phyloP scores from a whole-genome alignment of 2,797 vertebrate genomes.

The Anguilla pacifica region DNA sequence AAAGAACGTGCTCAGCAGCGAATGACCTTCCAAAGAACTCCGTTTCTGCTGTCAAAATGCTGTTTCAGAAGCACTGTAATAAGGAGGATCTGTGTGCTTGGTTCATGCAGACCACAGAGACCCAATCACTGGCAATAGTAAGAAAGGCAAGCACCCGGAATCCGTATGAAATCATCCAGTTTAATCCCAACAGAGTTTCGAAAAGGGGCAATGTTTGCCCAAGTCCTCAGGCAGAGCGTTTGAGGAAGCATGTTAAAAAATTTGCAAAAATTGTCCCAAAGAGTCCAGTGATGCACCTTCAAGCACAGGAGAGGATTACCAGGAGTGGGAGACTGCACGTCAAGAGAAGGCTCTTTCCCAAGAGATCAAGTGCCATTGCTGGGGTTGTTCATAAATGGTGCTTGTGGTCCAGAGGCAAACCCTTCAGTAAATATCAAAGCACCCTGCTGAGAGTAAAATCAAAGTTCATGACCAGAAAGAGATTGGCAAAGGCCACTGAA shows the following conservation, averaged over 20 bases:
- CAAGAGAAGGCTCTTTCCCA: constrained; percentile 63
- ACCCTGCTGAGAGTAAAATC: constrained; percentile 62
- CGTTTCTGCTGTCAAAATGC: constrained; percentile 82
- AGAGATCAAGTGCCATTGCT: constrained; percentile 13
- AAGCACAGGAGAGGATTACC: constrained; percentile 72
- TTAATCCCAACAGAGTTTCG: constrained; percentile 73
- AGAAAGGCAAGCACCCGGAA: constrained; percentile 89
- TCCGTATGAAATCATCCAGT: constrained; percentile 83
- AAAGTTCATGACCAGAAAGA: constrained; percentile 63
- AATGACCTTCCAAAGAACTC: constrained; percentile 58
- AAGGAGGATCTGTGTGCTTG: constrained; percentile 89
- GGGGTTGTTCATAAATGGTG: constrained; percentile 25
- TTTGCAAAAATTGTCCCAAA: constrained; percentile 91
- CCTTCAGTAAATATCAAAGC: constrained; percentile 53
- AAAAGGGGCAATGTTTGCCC: constrained; percentile 73
- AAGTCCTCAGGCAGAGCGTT: constrained; percentile 81
- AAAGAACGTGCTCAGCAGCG: constrained; percentile 49
- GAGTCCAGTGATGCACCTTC: constrained; percentile 80
- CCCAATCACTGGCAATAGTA: constrained; percentile 88
- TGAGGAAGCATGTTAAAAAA: constrained; percentile 93
- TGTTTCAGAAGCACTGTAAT: constrained; percentile 90
- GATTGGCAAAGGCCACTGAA: constrained; percentile 47
- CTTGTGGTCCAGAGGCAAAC: constrained; percentile 41
- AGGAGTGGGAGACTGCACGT: constrained; percentile 66
- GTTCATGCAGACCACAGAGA: constrained; percentile 99